Evolutionary conservation across 1,140 invertebrate genomes (phyloP).

Genomic region (Sipha flava): DNA sequence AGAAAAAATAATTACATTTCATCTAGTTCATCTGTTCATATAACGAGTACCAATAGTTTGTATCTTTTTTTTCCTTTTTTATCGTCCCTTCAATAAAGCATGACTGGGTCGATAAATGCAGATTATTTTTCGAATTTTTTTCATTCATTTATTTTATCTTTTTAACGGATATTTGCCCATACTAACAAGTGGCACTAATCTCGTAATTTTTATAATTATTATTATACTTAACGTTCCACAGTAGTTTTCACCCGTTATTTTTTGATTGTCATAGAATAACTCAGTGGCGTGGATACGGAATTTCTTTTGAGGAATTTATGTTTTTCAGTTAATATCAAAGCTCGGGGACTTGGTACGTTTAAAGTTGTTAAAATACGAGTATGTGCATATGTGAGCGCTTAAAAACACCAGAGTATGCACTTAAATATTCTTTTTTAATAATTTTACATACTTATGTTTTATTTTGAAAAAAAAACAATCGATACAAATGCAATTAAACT

Average conservation of each 20-base stretch:
- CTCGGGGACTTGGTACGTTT: too few species aligned
- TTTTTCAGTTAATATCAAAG: too few species aligned
- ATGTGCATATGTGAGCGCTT: too few species aligned
- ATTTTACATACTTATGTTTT: too few species aligned
- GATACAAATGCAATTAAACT: too few species aligned
- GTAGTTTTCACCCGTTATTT: neutral
- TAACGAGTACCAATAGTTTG: neutral
- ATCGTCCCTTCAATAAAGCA: neutral
- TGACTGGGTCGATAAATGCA: neutral
- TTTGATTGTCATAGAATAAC: too few species aligned
- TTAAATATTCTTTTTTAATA: too few species aligned
- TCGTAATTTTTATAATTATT: neutral
- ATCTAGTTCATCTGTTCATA: neutral
- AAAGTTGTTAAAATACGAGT: too few species aligned
- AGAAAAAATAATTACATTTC: neutral
- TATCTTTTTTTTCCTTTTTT: neutral
- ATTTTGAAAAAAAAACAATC: too few species aligned
- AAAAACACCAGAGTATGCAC: too few species aligned
- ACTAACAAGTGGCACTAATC: neutral
- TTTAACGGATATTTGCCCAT: neutral
- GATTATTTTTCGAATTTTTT: neutral
- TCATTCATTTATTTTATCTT: neutral
- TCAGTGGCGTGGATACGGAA: too few species aligned
- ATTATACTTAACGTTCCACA: neutral
- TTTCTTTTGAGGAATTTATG: too few species aligned